Evolutionary conservation across 92 coral and sea anemone genomes (phyloP), one percentile per base, ranked within the genome.

Genomic region (Montipora capitata): DNA sequence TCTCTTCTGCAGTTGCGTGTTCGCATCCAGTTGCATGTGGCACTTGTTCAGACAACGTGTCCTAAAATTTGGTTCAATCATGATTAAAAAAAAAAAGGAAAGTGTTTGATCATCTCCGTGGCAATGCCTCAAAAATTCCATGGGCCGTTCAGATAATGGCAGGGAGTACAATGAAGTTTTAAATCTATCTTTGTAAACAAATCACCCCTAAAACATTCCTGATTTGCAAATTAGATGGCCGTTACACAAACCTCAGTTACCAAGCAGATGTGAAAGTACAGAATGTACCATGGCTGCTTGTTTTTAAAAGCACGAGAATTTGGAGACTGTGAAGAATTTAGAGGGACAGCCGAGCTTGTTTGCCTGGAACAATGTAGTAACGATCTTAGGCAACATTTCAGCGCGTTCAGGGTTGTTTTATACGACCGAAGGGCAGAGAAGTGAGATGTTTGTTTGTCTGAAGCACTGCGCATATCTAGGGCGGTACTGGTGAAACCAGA

Each of bases 371-470:
- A 82, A 45, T 8, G 9, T 45, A 45, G 51, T 45, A 45, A 45
- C 51, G 9, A 61, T 88, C 88, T 59, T 49, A 44, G 65, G 51
- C 78, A 58, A 79, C 88, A 74, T 54, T 75, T 82, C 82, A 72
- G 74, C 78, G 16, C 83, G 88, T 66, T 48, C 87, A 64, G 92
- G 92, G 66, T 64, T 81, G 81, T 88, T 88, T 57, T 43, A 83
- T 54, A 44, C 66, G 40, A 51, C 80, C 86, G 88, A 80, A 40
- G 48, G 77, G 70, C 91, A 88, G 70, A 58, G 76, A 45, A 45
- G 51, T 45, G 51, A 45, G 9, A 45, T 45, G 51, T 45, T 45
- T 45, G 80, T 87, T 69, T 87, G 91, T 56, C 64, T 87, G 65
- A 87, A 80, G 77, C 87, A 45, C 51, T 4, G 51, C 4, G 9